Percentiles rank a stretch among this genome's conserved stretches.
These are phyloP conservation scores for Falco berigora DNA, from an alignment of 2,797 vertebrate genomes.

Conservation along the genomic window DNA sequence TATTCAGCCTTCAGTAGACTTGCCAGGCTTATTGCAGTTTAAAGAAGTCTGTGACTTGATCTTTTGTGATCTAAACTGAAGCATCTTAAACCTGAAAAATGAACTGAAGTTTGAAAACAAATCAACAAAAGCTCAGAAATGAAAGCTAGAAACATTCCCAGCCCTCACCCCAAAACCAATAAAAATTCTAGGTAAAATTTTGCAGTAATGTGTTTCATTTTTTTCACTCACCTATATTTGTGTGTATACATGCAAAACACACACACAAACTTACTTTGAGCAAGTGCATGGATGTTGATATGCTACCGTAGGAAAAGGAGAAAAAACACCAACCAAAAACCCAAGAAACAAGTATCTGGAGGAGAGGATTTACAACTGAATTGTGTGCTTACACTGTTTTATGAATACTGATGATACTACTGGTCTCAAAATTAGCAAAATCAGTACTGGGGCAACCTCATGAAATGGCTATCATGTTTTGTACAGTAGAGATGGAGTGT, in stretches of 20 bases:
- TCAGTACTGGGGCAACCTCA: background rate
- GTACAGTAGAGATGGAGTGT: background rate
- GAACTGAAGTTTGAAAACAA: background rate
- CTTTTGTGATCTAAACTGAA: background rate
- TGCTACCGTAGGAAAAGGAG: background rate
- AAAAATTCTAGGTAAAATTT: background rate
- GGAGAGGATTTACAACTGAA: background rate
- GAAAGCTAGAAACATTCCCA: background rate
- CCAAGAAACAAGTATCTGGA: background rate
- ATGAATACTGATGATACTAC: background rate
- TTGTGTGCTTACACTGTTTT: background rate
- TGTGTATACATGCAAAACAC: background rate
- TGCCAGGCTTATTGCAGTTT: background rate
- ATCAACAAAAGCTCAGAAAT: background rate
- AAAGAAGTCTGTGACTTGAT: background rate
- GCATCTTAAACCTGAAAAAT: background rate
- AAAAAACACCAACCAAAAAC: rapidly evolving
- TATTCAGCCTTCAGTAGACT: background rate
- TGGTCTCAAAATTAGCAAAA: background rate
- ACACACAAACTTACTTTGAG: background rate
- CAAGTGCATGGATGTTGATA: background rate
- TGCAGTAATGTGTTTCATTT: background rate
- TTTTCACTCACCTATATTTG: background rate
- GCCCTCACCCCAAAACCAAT: background rate
- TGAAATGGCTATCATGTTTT: background rate